A percentile compares a stretch with the other conserved stretches of the same genome.
These are phyloP conservation scores for Drosophila paulistorum DNA, from an alignment of 1,140 invertebrate species.

Conservation along the genomic window DNA sequence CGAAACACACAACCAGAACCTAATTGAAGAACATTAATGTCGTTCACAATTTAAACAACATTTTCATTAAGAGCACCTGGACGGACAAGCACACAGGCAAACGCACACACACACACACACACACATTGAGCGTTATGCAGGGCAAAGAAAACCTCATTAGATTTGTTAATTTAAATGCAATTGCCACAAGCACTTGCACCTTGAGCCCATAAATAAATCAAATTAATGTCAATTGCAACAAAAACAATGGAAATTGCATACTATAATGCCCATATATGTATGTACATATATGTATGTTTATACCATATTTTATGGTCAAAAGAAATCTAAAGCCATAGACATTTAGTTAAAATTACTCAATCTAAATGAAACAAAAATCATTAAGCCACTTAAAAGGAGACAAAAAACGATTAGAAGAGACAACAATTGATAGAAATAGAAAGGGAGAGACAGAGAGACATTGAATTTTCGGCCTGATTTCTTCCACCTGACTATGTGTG, in stretches of 20 bases:
- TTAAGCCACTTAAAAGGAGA: constrained; percentile 67
- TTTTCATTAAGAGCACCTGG: constrained; percentile 47
- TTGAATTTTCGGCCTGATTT: constrained; percentile 27
- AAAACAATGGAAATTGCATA: constrained; percentile 25
- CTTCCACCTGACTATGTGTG: constrained; percentile 27
- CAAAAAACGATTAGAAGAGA: constrained; percentile 20
- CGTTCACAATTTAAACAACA: constrained; percentile 49
- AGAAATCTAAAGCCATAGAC: constrained; percentile 17
- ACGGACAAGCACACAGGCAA: background rate
- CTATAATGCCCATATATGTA: background rate
- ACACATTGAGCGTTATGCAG: background rate
- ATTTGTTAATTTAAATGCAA: constrained; percentile 70
- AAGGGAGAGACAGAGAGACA: constrained; percentile 38
- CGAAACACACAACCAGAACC: constrained; percentile 6
- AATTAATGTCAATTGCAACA: constrained; percentile 73
- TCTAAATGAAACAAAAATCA: constrained; percentile 73
- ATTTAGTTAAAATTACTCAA: constrained; percentile 55
- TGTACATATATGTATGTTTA: background rate
- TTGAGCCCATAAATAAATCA: constrained; percentile 71
- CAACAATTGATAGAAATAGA: constrained; percentile 16
- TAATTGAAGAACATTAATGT: constrained; percentile 41
- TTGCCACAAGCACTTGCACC: constrained; percentile 51
- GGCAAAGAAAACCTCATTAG: constrained; percentile 61
- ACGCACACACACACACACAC: background rate
- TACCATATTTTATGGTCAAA: background rate